Base-by-base conservation (phyloP, 1,140 invertebrate genomes). In the Thalassaphorura encarpata region DNA sequence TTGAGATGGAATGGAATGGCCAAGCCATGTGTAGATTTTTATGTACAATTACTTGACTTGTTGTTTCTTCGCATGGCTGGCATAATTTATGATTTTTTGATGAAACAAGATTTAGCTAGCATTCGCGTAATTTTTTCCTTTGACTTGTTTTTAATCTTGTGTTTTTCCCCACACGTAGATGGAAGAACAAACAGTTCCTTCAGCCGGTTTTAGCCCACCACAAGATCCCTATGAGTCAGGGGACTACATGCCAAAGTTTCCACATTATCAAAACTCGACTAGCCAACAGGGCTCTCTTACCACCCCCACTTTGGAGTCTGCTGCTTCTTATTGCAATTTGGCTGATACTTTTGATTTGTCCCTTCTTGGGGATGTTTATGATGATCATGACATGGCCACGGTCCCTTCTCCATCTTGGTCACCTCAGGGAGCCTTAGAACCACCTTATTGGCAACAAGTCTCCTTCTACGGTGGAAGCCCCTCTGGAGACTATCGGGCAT, bases 311-410 rank as follows among this genome's bases (percentile, higher is more conserved):
- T 29, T 23, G 8, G 46, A 54, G 11, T 28, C 36, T 2, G 33
- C 57, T 8, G 40, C 52, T 13, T 29, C 19, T 0, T 61, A 57
- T 27, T 29, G 54, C 1, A 57, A 61, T n/a, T 31, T 64, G 50
- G 75, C 76, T n/a, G 79, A 82, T 54, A 76, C 72, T 57, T 85
- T 85, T 67, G 83, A 85, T 69, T 68, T 85, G 66, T 87, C 85
- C 29, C 76, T 87, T 26, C 74, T 87, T 59, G 63, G 63, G 11
- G 63, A 64, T 33, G 2, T 2, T 8, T 58, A 56, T 28, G 62
- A 64, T 18, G 59, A 64, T 39, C 40, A 53, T 18, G 58, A 61
- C 49, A 54, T 60, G 63, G 63, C 59, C 1, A 61, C 59, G 0
- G 63, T 61, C 1, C 63, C 63, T 31, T 64, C 62, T 13, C 62